A percentile compares a stretch with the other conserved stretches of the same genome.
These are phyloP conservation scores for Portevinia maculata DNA, from an alignment of 2,888 invertebrate genomes.

Conservation along the genomic window DNA sequence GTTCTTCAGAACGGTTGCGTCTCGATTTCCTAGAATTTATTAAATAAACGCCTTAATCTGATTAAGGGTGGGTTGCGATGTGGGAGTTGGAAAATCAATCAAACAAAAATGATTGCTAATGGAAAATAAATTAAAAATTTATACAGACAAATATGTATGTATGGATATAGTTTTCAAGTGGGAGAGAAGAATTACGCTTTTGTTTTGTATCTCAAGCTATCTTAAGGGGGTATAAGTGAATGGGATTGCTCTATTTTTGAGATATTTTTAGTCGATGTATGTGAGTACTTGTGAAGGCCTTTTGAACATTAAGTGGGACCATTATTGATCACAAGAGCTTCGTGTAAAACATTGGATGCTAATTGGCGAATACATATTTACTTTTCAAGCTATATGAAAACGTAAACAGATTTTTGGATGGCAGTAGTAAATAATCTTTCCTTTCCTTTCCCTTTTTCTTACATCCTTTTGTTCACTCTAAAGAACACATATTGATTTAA, in stretches of 20 bases:
- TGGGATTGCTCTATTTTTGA: conserved; percentile 33
- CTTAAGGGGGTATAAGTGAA: conserved; percentile 44
- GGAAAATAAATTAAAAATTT: conserved; percentile 20
- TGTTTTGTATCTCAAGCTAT: conserved; percentile 16
- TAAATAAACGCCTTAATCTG: conserved; percentile 16
- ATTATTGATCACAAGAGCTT: conserved; percentile 40
- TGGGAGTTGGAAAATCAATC: conserved; percentile 37
- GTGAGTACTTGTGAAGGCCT: conserved; percentile 36
- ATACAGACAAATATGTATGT: neutral
- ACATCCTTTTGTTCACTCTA: too few relatives aligned
- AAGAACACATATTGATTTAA: neutral
- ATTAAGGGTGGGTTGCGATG: conserved; percentile 27
- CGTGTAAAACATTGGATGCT: neutral
- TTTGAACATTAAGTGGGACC: conserved; percentile 36
- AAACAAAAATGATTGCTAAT: conserved; percentile 27
- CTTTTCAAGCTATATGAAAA: too few relatives aligned
- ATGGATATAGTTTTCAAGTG: conserved; percentile 47
- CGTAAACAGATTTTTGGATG: too few relatives aligned
- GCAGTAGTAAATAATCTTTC: too few relatives aligned
- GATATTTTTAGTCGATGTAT: neutral
- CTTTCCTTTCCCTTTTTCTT: too few relatives aligned
- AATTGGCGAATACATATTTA: too few relatives aligned
- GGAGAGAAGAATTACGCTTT: neutral
- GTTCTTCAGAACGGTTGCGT: neutral
- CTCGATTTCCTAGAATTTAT: conserved; percentile 12